phyloP scores from a whole-genome alignment of 2,113 vertebrate species.

The Heterotilapia buettikoferi region DNA sequence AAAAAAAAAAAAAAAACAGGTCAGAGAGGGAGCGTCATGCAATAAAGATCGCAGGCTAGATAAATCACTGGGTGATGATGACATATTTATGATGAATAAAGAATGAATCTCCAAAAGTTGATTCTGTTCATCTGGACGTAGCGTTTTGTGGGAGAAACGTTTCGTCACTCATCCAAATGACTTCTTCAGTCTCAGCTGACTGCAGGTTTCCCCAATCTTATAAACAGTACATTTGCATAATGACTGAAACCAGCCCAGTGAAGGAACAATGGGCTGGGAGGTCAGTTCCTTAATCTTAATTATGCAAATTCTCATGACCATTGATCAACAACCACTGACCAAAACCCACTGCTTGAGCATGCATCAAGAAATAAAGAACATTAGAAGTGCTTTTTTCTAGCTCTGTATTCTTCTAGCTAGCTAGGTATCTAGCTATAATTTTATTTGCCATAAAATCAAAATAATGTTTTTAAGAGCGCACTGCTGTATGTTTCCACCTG shows the following conservation, averaged over 20 bases:
- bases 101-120: not conserved
- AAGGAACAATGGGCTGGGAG: fast-evolving
- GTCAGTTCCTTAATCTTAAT: fast-evolving
- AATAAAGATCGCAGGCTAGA: not conserved
- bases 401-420: not conserved
- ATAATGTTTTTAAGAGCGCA: not conserved
- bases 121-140: not conserved
- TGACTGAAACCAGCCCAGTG: not conserved
- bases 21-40: not conserved
- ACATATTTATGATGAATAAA: not conserved
- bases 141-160: not conserved
- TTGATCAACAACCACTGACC: not conserved
- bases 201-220: not conserved
- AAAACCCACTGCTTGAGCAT: not conserved
- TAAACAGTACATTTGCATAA: not conserved
- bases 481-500: not conserved
- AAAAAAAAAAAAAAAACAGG: no score
- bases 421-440: not conserved
- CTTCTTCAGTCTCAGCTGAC: not conserved
- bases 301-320: not conserved
- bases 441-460: not conserved
- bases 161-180: not conserved
- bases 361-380: not conserved
- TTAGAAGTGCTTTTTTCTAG: not conserved
- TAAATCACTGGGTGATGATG: not conserved